Percentiles rank a stretch among this genome's conserved stretches.
Evolutionary conservation across 1,140 invertebrate species (phyloP).

Genomic region (Acromyrmex heyeri): DNA sequence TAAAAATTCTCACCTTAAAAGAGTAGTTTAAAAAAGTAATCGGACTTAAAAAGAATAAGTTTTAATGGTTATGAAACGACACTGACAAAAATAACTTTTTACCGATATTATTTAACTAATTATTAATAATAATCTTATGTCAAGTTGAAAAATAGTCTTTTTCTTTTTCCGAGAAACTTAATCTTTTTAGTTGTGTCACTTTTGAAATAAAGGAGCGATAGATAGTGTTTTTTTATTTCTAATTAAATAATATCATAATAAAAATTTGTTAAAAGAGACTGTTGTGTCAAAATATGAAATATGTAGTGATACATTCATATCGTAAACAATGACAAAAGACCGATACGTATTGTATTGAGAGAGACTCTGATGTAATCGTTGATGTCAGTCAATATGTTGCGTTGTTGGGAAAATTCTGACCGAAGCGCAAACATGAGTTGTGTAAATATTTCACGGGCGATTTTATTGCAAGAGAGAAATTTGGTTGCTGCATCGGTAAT

Average conservation of each 20-base stretch:
- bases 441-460: conserved; percentile 54
- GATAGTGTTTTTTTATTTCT: neutral
- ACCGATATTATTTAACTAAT: too few species aligned
- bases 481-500: conserved; percentile 33
- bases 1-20: too few species aligned
- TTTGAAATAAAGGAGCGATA: too few species aligned
- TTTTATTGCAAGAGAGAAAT: conserved; percentile 61
- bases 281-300: neutral
- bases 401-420: conserved; percentile 18
- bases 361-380: conserved; percentile 34
- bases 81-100: too few species aligned
- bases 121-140: too few species aligned
- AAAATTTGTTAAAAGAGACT: too few species aligned
- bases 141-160: too few species aligned
- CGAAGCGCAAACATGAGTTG: conserved; percentile 48
- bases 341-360: conserved; percentile 6
- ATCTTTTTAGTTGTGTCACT: too few species aligned
- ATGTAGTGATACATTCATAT: neutral
- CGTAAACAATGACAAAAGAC: neutral
- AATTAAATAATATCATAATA: neutral
- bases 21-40: too few species aligned
- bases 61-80: too few species aligned
- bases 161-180: too few species aligned
- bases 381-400: conserved; percentile 24
- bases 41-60: too few species aligned